Evolutionary conservation across 1,140 invertebrate species (phyloP).

Genomic region (Drosophila mayri): DNA sequence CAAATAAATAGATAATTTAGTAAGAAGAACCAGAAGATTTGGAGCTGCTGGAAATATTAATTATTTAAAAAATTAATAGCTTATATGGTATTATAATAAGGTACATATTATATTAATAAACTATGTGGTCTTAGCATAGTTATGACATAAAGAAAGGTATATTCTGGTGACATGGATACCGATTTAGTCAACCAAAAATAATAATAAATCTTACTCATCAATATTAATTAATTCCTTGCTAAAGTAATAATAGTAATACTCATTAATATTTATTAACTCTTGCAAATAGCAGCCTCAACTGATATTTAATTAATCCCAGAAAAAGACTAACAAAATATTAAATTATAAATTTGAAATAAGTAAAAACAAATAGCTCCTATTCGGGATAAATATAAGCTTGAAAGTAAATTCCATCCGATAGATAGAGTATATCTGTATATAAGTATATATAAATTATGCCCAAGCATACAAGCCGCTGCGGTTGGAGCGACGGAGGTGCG

Average conservation of each 20-base stretch:
- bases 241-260: neutral
- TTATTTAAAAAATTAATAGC: no score
- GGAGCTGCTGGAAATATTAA: neutral
- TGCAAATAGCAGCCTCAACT: neutral
- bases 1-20: neutral
- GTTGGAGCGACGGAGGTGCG: constrained; percentile 17
- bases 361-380: neutral
- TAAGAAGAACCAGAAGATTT: neutral
- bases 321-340: neutral
- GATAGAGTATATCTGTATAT: constrained; percentile 9
- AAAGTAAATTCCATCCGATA: neutral
- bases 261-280: neutral
- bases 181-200: neutral
- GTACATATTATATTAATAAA: no score
- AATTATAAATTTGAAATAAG: no score
- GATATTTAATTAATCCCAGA: neutral
- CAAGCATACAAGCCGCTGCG: neutral
- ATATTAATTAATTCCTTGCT: neutral
- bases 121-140: neutral
- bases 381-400: neutral
- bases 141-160: neutral
- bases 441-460: constrained; percentile 8
- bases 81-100: no score
- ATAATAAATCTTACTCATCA: neutral
- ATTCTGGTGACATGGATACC: neutral